Conservation (phyloP, 2,888 invertebrate genomes). For the Ophraella communa region DNA sequence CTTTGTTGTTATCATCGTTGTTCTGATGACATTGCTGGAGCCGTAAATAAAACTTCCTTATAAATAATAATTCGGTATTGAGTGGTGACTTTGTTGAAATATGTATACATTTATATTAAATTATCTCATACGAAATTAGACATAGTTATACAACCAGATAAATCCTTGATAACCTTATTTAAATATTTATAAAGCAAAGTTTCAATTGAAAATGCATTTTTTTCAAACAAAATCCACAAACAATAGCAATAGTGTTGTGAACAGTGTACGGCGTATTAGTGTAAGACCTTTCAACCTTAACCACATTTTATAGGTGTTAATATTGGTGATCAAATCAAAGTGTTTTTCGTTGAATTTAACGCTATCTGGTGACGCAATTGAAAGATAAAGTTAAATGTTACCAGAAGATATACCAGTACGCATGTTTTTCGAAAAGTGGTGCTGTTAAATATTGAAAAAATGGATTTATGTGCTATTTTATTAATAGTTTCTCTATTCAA, state of each 20-base stretch:
- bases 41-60: not conserved
- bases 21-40: no score
- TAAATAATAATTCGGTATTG: conserved; percentile 4
- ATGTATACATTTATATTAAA: conserved; percentile 30
- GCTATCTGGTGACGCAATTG: conserved; percentile 49
- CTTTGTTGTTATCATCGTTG: no score
- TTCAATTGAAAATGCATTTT: conserved; percentile 35
- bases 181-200: conserved; percentile 35
- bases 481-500: conserved; percentile 39
- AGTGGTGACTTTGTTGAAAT: conserved; percentile 9
- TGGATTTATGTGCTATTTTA: conserved; percentile 45
- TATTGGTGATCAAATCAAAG: conserved; percentile 23
- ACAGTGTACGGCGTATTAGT: not conserved
- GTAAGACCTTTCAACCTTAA: conserved; percentile 17
- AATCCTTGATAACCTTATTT: conserved; percentile 42
- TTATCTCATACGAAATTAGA: conserved; percentile 33
- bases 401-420: conserved; percentile 44
- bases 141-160: conserved; percentile 39
- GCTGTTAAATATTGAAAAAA: conserved; percentile 42
- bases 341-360: conserved; percentile 51
- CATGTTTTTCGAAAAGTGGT: conserved; percentile 47
- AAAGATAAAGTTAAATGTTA: conserved; percentile 51
- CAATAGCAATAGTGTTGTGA: conserved; percentile 4
- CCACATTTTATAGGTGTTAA: conserved; percentile 9
- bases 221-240: conserved; percentile 21